phyloP scores from a whole-genome alignment of 2,797 vertebrate species.

The Rachycentron canadum region DNA sequence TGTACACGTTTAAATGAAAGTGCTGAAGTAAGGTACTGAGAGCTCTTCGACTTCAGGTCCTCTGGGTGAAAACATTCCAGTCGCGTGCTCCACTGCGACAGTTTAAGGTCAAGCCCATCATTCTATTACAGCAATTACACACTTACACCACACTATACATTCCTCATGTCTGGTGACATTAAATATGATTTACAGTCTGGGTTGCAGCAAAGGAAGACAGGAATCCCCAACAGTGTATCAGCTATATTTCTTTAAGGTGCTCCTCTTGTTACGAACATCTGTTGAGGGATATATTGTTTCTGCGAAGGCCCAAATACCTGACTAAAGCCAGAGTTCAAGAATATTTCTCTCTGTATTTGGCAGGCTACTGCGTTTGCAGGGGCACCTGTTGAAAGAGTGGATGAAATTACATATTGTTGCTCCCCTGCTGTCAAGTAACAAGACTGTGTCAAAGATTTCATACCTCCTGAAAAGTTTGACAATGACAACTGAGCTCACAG shows the following conservation, averaged over 20 bases:
- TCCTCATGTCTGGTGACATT: conserved; percentile 68
- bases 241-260: conserved; percentile 62
- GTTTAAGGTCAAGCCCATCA: conserved; percentile 58
- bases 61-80: conserved; percentile 43
- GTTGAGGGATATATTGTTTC: conserved; percentile 60
- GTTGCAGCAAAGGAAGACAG: conserved; percentile 46
- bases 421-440: conserved; percentile 49
- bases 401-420: conserved; percentile 70
- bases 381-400: conserved; percentile 70
- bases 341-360: conserved; percentile 61
- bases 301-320: conserved; percentile 49
- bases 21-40: neutral
- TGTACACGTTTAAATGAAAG: neutral
- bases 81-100: conserved; percentile 33
- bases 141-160: conserved; percentile 55
- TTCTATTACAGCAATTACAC: conserved; percentile 71
- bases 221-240: conserved; percentile 69
- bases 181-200: conserved; percentile 70
- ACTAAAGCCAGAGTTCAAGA: conserved; percentile 44
- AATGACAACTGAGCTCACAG: conserved; percentile 42
- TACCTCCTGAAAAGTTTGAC: conserved; percentile 40
- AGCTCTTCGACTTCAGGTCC: conserved; percentile 2
- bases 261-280: conserved; percentile 63
- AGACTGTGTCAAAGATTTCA: conserved; percentile 32
- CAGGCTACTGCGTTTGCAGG: conserved; percentile 51